Base-by-base conservation (phyloP, 2,888 invertebrate species). In the Eulithis testata region DNA sequence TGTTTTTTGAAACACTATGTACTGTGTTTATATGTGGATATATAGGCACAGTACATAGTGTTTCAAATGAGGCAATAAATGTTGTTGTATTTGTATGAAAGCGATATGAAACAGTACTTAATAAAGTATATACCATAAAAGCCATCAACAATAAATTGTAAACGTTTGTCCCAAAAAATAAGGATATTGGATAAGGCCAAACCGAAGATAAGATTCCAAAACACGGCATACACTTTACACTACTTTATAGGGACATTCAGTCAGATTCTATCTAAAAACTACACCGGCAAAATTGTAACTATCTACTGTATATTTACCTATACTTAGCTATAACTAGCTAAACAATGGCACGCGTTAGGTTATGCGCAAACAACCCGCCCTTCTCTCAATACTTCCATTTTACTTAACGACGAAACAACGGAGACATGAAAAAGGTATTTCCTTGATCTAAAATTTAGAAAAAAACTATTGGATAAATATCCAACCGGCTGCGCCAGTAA, bases 231-330 rank as follows among this genome's bases (percentile, higher is more conserved):
- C 47, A 57, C 54, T 40, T 53, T 36, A 62, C 59, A 65, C 68
- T 60, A 65, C 60, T 62, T 56, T 40, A 11, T 44, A 56, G 57
- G 52, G 61, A 68, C 65, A 63, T 60, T 60, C 59, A 57, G 57
- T 60, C 59, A 57, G 57, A 63, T 60, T 50, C 64, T 68, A 73
- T 52, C 65, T 69, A 68, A 7, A 60, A 73, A 55, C 65, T 70
- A 73, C 45, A 58, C 50, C 57, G 57, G 69, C 78, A 74, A 73
- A 88, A 84, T 89, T 88, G 75, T 78, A 81, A 80, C 88, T 88
- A 89, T 80, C 85, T 89, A 88, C 76, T 73, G 80, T 84, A 89
- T 83, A 84, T 81, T 88, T 86, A 85, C 79, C 88, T 89, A 88
- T 60, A 60, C 52, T 44, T 54, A 54, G 61, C 65, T 63, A 55